Evolutionary conservation across 2,888 invertebrate genomes (phyloP).

Genomic region (Ceramica pisi): DNA sequence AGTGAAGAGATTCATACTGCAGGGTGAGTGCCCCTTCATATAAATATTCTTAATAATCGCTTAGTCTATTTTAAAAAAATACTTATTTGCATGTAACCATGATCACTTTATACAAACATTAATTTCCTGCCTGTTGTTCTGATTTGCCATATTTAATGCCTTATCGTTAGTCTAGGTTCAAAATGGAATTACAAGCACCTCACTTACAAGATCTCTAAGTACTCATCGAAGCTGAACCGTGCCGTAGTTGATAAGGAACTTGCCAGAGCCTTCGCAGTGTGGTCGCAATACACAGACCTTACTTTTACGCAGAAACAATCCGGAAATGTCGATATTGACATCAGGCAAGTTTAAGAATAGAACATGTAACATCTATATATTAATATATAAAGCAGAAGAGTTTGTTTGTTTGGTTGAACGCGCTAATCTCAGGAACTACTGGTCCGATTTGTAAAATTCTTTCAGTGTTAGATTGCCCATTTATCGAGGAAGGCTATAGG

Average conservation of each 20-base stretch:
- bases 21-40: constrained; percentile 92
- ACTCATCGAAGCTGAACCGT: constrained; percentile 93
- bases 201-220: constrained; percentile 97
- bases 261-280: constrained; percentile 95
- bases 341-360: constrained; percentile 91
- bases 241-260: constrained; percentile 95
- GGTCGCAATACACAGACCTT: constrained; percentile 96
- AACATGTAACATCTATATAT: too few species aligned
- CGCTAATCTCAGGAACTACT: too few species aligned
- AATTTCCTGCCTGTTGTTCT: not conserved
- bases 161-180: constrained; percentile 92
- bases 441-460: too few species aligned
- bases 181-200: constrained; percentile 98
- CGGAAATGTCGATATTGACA: constrained; percentile 96
- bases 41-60: constrained; percentile 33
- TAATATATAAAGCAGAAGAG: too few species aligned
- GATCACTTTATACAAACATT: too few species aligned
- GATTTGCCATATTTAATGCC: constrained; percentile 30
- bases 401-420: too few species aligned
- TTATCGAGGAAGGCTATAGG: too few species aligned
- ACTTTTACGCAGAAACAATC: constrained; percentile 93
- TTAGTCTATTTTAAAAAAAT: too few species aligned
- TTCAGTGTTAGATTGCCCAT: too few species aligned
- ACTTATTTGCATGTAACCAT: too few species aligned
- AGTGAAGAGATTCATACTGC: constrained; percentile 97